A percentile compares a stretch with the other conserved stretches of the same genome.
Evolutionary conservation across 2,888 invertebrate genomes (phyloP).

Genomic region (Athrips mouffetella): DNA sequence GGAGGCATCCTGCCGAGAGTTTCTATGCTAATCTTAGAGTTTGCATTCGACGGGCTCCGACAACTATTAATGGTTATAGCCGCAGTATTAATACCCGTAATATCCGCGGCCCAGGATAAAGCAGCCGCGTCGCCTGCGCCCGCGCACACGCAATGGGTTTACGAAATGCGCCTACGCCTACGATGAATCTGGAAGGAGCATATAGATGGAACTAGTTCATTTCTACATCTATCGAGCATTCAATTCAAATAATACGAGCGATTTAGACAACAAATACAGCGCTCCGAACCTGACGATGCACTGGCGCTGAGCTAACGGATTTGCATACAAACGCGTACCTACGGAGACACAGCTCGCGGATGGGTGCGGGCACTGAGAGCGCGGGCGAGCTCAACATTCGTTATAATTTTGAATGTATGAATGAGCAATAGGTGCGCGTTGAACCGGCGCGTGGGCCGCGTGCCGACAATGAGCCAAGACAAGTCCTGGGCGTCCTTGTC

Average conservation of each 20-base stretch:
- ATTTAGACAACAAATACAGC: conserved; percentile 74
- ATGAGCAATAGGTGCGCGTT: conserved; percentile 62
- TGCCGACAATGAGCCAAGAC: conserved; percentile 70
- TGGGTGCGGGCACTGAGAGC: conserved; percentile 75
- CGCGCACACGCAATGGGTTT: conserved; percentile 61
- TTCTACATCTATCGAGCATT: conserved; percentile 74
- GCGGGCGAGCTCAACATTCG: conserved; percentile 54
- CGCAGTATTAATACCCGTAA: conserved; percentile 55
- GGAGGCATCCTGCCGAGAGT: conserved; percentile 62
- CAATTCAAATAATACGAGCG: conserved; percentile 75
- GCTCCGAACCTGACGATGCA: conserved; percentile 69
- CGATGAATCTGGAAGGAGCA: conserved; percentile 51
- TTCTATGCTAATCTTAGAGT: conserved; percentile 72
- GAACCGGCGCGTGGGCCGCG: conserved; percentile 67
- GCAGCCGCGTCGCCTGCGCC: conserved; percentile 45
- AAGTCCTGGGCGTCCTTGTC: conserved; percentile 78
- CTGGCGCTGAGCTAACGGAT: conserved; percentile 64
- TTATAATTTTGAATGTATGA: conserved; percentile 78
- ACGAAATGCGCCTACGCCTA: conserved; percentile 68
- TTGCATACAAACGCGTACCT: conserved; percentile 75
- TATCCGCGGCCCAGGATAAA: conserved; percentile 48
- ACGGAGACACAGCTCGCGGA: conserved; percentile 53
- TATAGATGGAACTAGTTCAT: conserved; percentile 68
- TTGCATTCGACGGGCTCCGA: conserved; percentile 64
- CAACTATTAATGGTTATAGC: conserved; percentile 72